Evolutionary conservation across 1,140 invertebrate species (phyloP), one percentile per base, ranked within the genome.

Genomic region (Drosophila yakuba): DNA sequence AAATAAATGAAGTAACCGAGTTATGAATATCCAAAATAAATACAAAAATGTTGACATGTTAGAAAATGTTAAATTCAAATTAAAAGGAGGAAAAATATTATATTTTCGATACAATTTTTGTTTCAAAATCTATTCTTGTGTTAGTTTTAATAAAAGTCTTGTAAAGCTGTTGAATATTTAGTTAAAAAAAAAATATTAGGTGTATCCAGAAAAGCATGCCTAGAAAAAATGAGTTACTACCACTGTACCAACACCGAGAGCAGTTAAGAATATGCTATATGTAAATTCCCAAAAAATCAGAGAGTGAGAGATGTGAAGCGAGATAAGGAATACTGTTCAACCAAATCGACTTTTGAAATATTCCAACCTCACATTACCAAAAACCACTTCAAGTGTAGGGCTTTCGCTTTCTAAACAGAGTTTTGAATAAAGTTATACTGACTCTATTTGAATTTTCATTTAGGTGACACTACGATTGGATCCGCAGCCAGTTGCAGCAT

Each of bases 401-500:
- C 51, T 12, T 41, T 15, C 17, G 10, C 12, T 41, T 57, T 57
- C 0, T 11, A 58, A 32, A 39, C 23, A 11, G 12, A 43, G 38
- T 12, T 43, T 59, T 7, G n/a, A 25, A 11, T 17, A 6, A 59
- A n/a, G 14, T 20, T 25, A 57, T 66, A 58, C 74, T 74, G 20
- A 71, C 45, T 61, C 15, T 36, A 17, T 32, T 72, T 38, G 15
- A 11, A 54, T 71, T 51, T 25, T 15, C 93, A 2, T 23, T 57
- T 57, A 97, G 97, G 96, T 63, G 94, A 95, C 68, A 95, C 96
- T 38, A 95, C 95, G 10, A 93, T 97, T 48, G 97, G 97, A 36
- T 95, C 95, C 45, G 94, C 95, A 58, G 93, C 94, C 44, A 94
- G 94, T 79, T 96, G 95, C 66, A 97, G 97, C 91, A 96, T 98